Conservation (phyloP, 2,797 vertebrate genomes). For the Harpagifer antarcticus region DNA sequence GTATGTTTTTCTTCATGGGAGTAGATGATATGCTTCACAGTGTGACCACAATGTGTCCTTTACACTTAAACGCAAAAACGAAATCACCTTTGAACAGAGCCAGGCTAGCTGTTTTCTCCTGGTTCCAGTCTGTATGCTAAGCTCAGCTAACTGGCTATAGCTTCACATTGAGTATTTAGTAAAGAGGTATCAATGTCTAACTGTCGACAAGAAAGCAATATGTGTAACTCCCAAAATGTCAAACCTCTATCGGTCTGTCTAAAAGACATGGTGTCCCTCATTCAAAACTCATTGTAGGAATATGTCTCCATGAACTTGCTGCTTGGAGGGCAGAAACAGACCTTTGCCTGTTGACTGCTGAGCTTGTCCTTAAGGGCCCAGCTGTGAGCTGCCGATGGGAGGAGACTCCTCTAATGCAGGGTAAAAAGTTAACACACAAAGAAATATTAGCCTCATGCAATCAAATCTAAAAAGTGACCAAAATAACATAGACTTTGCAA, state of each 20-base stretch:
- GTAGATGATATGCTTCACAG: no score
- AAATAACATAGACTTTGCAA: no score
- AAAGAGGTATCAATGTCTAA: neutral
- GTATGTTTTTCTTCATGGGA: no score
- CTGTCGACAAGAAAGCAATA: neutral
- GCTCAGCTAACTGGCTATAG: neutral
- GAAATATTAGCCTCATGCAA: constrained; percentile 6
- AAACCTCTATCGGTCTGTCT: neutral
- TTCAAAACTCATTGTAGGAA: constrained; percentile 17
- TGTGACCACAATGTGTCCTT: no score
- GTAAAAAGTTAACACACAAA: constrained; percentile 45
- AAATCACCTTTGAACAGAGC: neutral
- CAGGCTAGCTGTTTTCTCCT: neutral
- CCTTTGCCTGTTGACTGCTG: constrained; percentile 26
- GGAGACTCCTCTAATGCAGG: neutral
- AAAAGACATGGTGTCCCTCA: neutral
- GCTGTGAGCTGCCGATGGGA: constrained; percentile 21
- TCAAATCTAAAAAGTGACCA: neutral
- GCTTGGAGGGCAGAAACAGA: constrained; percentile 19
- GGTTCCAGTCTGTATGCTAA: neutral
- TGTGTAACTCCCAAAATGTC: neutral
- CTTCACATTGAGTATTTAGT: neutral
- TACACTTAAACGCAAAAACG: no score
- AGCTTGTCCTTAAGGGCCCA: constrained; percentile 1
- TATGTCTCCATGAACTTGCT: neutral